Base-by-base conservation (phyloP, 2,888 invertebrate genomes). In the Lutraria lutraria region DNA sequence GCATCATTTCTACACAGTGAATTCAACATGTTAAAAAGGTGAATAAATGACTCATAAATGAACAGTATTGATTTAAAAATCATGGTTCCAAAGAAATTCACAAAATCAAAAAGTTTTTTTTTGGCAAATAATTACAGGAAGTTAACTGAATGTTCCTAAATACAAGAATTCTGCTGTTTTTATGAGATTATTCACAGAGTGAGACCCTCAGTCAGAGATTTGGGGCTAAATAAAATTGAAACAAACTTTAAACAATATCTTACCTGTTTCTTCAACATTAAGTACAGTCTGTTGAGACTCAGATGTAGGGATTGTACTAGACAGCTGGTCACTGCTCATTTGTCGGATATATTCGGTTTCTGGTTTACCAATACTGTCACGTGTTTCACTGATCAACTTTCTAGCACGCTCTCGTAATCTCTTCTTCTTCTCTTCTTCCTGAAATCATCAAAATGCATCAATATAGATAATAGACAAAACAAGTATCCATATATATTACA, bases 401-500 rank as follows among this genome's bases (percentile, higher is more conserved):
- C 99, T 97, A 89, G 99, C 99, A 96, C 99, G 97, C 96, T 99
- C 99, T 13, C 98, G 97, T 93, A 99, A 97, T 96, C 98, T 98
- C 89, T 98, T 98, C 96, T 99, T 98, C 94, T 99, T 97, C 95
- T 99, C 99, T 95, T 98, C 98, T 96, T 99, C 98, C 88, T 97
- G 52, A 0, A 79, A 85, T n/a, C 8, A 54, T 21, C 21, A 72
- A 31, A 8, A 60, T 12, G 34, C 19, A 2, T 1, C 1, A 72
- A 6, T n/a, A 29, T n/a, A 72, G 21, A 21, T 72, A 72, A 72
- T 72, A n/a, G 29, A 6, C 19, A n/a, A 72, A n/a, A 72, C 2
- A 72, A 43, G 2, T 43, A n/a, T n/a, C n/a, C n/a, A n/a, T n/a
- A n/a, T n/a, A n/a, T n/a, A n/a, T n/a, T n/a, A n/a, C n/a, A n/a